Percentiles rank a stretch among this genome's conserved stretches.
Evolutionary conservation across 2,113 vertebrate genomes (phyloP).

Genomic region (Sigmodon hispidus): DNA sequence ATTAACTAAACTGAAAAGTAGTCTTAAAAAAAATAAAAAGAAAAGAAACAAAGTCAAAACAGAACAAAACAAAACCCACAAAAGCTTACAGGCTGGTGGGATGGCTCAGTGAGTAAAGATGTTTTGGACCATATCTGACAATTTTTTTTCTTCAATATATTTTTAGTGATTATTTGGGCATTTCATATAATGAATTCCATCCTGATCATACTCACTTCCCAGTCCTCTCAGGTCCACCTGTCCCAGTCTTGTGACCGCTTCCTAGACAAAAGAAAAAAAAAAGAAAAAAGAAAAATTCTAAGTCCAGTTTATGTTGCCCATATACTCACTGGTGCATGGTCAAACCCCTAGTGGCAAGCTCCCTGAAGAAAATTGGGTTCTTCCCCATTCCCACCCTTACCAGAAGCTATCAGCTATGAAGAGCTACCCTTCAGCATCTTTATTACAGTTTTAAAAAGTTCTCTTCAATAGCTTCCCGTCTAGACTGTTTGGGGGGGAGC

Average conservation of each 20-base stretch:
- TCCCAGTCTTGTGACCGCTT: neutral
- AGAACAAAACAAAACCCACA: neutral
- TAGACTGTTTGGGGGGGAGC: neutral
- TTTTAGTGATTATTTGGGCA: neutral
- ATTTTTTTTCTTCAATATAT: neutral
- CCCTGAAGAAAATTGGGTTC: neutral
- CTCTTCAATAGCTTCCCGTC: neutral
- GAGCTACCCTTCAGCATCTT: neutral
- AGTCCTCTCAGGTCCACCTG: neutral
- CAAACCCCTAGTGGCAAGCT: neutral
- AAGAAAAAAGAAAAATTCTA: neutral
- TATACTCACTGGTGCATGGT: neutral
- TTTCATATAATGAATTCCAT: neutral
- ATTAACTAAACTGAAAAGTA: conserved; percentile 12
- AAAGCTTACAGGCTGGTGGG: neutral
- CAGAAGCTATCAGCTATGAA: neutral
- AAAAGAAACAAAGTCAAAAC: neutral
- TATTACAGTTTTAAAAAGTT: neutral
- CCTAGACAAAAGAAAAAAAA: too few relatives aligned
- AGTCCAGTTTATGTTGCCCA: neutral
- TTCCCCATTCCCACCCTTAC: neutral
- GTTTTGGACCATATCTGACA: neutral
- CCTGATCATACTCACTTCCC: neutral
- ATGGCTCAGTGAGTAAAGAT: neutral
- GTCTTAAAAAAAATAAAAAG: conserved; percentile 13